Conservation (phyloP, 2,113 vertebrate genomes). For the Mustela nigripes region DNA sequence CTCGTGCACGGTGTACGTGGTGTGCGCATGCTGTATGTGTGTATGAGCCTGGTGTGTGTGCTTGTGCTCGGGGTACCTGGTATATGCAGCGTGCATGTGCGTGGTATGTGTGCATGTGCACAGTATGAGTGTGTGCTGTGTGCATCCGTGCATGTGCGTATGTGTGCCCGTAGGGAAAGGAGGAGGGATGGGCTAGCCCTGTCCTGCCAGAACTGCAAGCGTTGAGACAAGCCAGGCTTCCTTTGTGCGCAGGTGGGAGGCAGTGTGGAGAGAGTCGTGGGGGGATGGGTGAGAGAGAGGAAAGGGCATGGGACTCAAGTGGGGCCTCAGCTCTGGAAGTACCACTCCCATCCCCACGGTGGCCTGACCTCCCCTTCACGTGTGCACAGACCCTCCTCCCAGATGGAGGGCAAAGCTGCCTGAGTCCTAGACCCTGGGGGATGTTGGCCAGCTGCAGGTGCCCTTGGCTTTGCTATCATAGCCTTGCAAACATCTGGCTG, state of each 20-base stretch:
- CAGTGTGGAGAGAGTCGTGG: background rate
- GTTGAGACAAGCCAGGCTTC: background rate
- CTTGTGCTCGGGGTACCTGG: accelerated
- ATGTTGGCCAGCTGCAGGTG: background rate
- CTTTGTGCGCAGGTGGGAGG: background rate
- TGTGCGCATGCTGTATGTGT: background rate
- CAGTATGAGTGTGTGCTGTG: background rate
- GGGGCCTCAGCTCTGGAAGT: background rate
- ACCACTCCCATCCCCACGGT: accelerated
- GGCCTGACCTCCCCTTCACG: background rate
- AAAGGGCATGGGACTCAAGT: background rate
- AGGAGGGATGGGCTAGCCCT: too few species aligned
- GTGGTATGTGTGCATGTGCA: background rate
- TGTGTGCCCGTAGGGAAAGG: accelerated
- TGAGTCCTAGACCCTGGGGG: background rate
- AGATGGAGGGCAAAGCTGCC: background rate
- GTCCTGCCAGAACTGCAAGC: background rate
- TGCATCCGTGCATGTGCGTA: background rate
- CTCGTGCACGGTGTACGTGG: background rate
- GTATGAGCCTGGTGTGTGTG: background rate
- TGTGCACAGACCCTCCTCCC: background rate
- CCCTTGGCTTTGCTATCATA: background rate
- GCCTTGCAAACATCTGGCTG: background rate
- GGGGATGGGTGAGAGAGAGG: too few species aligned
- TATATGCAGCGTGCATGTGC: background rate